Base-by-base conservation (phyloP, 2,888 invertebrate genomes). In the Watsonalla binaria region DNA sequence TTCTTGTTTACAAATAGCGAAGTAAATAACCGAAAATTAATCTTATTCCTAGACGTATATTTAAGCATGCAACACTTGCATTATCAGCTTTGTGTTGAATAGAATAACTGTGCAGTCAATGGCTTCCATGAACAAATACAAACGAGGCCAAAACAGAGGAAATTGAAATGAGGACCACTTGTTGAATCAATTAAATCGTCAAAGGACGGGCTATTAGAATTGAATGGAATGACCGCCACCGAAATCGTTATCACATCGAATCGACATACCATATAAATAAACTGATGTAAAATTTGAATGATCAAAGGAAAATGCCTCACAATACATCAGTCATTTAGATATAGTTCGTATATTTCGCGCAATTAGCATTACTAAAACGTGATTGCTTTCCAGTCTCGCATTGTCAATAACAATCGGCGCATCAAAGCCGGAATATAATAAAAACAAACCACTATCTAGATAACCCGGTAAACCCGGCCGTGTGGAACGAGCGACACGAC, bases 401-500 rank as follows among this genome's bases (percentile, higher is more conserved):
- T 74, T 72, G 65, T 70, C 60, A 47, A 47, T 56, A 56, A 59
- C 61, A 64, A 69, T 63, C 73, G 74, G 71, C 61, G 58, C 61
- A 54, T 64, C 76, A 78, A 78, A 76, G 75, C 70, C 65, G 62
- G 67, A 67, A 56, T 70, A 73, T 42, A 78, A 74, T 75, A 78
- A 80, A 80, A 82, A 80, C 78, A 80, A 77, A 76, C 70, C 74
- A 72, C 80, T 80, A 82, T 74, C 74, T 58, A 63, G 81, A 83
- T 82, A 82, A 78, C 78, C 80, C 74, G 69, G 68, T 69, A 74
- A 70, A 70, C 69, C 64, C 64, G 60, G 58, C 59, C 63, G 61
- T 65, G 58, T 67, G 60, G 61, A 72, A 62, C 61, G 56, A 56
- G 57, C 58, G 59, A 80, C 65, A 74, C 75, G 78, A 66, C 80